Evolutionary conservation across 2,113 vertebrate genomes (phyloP).

Genomic region (Epinephelus lanceolatus): DNA sequence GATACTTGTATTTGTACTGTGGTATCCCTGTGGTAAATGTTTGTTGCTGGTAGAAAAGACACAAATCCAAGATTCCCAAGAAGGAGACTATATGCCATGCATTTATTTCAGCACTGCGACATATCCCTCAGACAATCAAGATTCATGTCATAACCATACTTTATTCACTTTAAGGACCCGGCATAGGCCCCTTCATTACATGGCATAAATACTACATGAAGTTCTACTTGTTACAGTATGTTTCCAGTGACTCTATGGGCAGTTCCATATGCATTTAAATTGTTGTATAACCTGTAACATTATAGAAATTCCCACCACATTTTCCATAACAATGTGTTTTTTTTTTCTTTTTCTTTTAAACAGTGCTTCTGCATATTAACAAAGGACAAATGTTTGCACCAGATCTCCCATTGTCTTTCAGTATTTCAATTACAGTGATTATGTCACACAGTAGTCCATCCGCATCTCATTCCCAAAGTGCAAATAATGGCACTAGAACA

Average conservation of each 20-base stretch:
- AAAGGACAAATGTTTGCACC: slow-evolving; percentile 44
- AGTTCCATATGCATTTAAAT: slow-evolving; percentile 55
- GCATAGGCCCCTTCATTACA: slow-evolving; percentile 49
- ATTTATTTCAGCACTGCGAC: slow-evolving; percentile 80
- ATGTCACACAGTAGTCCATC: slow-evolving; percentile 36
- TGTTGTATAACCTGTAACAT: slow-evolving; percentile 44
- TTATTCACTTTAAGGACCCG: slow-evolving; percentile 50
- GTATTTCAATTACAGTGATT: slow-evolving; percentile 29
- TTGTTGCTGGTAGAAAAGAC: slow-evolving; percentile 20
- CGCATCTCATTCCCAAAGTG: slow-evolving; percentile 45
- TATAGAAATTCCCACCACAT: slow-evolving; percentile 10
- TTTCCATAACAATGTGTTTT: slow-evolving; percentile 15
- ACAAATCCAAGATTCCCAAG: slow-evolving; percentile 19
- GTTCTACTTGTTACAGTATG: slow-evolving; percentile 45
- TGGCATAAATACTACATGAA: slow-evolving; percentile 65
- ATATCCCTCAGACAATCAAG: slow-evolving; percentile 55
- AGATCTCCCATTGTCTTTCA: slow-evolving; percentile 23
- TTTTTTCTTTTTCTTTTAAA: slow-evolving; percentile 9
- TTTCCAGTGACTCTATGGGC: slow-evolving; percentile 61
- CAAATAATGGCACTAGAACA: slow-evolving; percentile 52
- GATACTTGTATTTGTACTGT: not conserved
- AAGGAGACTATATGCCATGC: slow-evolving; percentile 72
- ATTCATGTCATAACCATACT: slow-evolving; percentile 51
- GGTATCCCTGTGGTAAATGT: not conserved
- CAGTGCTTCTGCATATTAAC: slow-evolving; percentile 37